phyloP scores from a whole-genome alignment of 1,140 invertebrate species.

The Akabosia matsudoensis region DNA sequence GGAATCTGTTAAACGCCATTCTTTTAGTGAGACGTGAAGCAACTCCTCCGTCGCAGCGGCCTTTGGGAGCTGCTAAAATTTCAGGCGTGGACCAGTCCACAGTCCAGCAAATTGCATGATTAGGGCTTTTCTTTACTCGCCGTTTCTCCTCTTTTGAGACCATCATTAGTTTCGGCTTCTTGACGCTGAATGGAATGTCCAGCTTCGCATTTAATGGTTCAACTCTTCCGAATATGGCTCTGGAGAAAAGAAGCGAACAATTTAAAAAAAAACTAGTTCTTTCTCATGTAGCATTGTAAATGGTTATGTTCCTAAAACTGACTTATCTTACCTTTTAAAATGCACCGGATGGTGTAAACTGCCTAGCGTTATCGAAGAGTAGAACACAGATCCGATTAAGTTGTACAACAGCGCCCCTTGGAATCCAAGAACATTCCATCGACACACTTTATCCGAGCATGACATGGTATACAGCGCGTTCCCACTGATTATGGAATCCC shows the following conservation, averaged over 20 bases:
- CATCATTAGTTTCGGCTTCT: conserved; percentile 40
- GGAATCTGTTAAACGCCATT: conserved; percentile 32
- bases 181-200: conserved; percentile 29
- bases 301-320: not conserved
- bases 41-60: conserved; percentile 31
- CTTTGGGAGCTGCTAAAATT: conserved; percentile 38
- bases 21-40: conserved; percentile 40
- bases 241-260: conserved; percentile 20
- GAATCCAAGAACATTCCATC: conserved; percentile 88
- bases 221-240: conserved; percentile 40
- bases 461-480: conserved; percentile 85
- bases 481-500: conserved; percentile 83
- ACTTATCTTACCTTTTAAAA: conserved; percentile 67
- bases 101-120: conserved; percentile 43
- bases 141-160: conserved; percentile 35
- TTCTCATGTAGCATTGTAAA: too few relatives aligned
- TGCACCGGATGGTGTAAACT: conserved; percentile 79
- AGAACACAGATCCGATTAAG: conserved; percentile 81
- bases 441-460: conserved; percentile 88
- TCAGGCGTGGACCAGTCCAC: conserved; percentile 35
- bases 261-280: conserved; percentile 2
- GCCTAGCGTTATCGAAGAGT: conserved; percentile 80
- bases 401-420: conserved; percentile 86
- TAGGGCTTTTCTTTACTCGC: conserved; percentile 45
- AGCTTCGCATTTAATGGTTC: conserved; percentile 27